phyloP scores from a whole-genome alignment of 2,797 vertebrate species.

The Staurois parvus region DNA sequence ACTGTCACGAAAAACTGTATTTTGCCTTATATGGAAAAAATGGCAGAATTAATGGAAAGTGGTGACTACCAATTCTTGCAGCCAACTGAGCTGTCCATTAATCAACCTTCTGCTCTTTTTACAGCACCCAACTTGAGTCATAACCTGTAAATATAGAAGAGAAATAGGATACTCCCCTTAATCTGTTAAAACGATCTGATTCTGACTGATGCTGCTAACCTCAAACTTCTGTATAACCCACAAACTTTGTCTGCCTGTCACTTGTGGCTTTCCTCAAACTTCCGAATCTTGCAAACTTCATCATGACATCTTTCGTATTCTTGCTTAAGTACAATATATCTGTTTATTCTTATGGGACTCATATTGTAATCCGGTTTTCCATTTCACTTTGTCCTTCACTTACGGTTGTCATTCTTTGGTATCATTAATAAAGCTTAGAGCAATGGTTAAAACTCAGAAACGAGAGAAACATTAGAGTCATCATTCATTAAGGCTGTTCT shows the following conservation, averaged over 20 bases:
- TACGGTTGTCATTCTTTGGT: background rate
- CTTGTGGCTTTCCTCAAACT: slow-evolving; percentile 31
- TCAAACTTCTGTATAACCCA: slow-evolving; percentile 27
- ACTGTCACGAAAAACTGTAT: background rate
- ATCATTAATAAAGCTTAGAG: background rate
- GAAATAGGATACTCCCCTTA: background rate
- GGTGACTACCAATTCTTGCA: background rate
- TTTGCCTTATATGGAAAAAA: background rate
- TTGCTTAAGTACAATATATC: background rate
- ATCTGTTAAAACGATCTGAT: background rate
- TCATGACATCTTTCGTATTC: slow-evolving; percentile 2
- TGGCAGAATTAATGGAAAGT: background rate
- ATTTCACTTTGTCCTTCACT: background rate
- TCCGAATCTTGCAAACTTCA: slow-evolving; percentile 1
- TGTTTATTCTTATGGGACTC: background rate
- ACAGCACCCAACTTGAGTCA: background rate
- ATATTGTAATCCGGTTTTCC: background rate
- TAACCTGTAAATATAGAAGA: background rate
- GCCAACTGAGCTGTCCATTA: background rate
- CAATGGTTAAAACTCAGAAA: background rate
- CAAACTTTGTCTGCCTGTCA: slow-evolving; percentile 14
- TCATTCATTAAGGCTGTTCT: too few species aligned
- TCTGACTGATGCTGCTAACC: slow-evolving; percentile 2
- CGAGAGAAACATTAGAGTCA: too few species aligned
- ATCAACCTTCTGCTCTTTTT: background rate